Evolutionary conservation across 64 coral and sea anemone species (phyloP).

Genomic region (Astreopora myriophthalma): DNA sequence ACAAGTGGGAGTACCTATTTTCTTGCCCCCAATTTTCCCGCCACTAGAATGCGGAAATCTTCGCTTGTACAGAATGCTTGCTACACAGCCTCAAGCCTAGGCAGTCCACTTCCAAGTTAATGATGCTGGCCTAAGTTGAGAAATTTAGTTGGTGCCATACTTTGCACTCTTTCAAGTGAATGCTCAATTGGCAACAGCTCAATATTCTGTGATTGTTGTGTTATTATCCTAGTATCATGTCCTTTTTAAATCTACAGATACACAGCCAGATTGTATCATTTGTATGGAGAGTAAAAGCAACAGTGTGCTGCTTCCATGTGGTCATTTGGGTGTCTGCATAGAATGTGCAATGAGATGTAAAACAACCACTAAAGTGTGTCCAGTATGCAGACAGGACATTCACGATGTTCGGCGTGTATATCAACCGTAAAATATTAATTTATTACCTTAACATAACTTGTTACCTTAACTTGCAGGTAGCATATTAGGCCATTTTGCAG

Average conservation of each 20-base stretch:
- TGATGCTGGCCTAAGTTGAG: too few species aligned
- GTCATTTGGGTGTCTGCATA: conserved; percentile 46
- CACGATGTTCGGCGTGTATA: conserved; percentile 9
- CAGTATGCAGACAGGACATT: conserved; percentile 17
- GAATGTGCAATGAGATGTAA: neutral
- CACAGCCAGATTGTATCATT: conserved; percentile 18
- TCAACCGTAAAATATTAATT: neutral
- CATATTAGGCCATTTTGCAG: too few species aligned
- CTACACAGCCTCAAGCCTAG: too few species aligned
- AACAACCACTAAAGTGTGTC: neutral
- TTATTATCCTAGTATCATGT: neutral
- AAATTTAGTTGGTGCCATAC: too few species aligned
- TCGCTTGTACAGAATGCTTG: too few species aligned
- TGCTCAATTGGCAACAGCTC: neutral
- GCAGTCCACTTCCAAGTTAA: too few species aligned
- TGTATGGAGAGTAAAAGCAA: conserved; percentile 35
- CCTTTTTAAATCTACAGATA: neutral
- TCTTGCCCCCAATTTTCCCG: too few species aligned
- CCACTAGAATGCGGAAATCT: too few species aligned
- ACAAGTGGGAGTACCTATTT: too few species aligned
- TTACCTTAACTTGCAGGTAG: too few species aligned
- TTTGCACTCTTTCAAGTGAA: too few species aligned
- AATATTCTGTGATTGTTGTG: neutral
- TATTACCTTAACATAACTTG: too few species aligned
- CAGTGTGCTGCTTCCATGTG: conserved; percentile 35